Evolutionary conservation across 2,797 vertebrate genomes (phyloP).

Genomic region (Tokudaia tokunoshimensis): DNA sequence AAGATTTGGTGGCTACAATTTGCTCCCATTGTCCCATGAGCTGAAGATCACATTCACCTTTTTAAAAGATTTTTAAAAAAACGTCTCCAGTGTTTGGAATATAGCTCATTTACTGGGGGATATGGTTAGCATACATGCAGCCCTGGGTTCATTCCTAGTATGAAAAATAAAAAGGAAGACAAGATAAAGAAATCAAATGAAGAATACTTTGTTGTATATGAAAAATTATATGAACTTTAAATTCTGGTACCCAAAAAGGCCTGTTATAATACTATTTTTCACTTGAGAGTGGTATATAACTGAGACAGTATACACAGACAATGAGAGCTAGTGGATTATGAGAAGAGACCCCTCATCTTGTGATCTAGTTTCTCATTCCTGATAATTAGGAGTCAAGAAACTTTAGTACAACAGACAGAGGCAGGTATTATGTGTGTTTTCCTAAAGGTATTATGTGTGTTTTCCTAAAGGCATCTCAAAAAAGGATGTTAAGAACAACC

Average conservation of each 20-base stretch:
- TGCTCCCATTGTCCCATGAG: not conserved
- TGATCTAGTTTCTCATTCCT: not conserved
- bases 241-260: not conserved
- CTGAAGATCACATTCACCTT: not conserved
- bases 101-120: not conserved
- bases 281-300: not conserved
- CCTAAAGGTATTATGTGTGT: not conserved
- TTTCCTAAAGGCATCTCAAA: not conserved
- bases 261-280: not conserved
- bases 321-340: not conserved
- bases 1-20: not conserved
- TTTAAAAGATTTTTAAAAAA: slow-evolving; percentile 27
- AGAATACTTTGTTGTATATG: not conserved
- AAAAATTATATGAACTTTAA: slow-evolving; percentile 37
- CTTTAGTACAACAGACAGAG: not conserved
- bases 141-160: not conserved
- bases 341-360: not conserved
- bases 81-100: not conserved
- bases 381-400: not conserved
- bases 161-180: not conserved
- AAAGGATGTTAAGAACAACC: not conserved
- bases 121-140: not conserved
- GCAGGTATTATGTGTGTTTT: not conserved
- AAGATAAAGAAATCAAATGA: not conserved
- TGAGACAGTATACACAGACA: not conserved